These are phyloP conservation scores for Xiphias gladius DNA, from an alignment of 2,113 vertebrate genomes.

Conservation along the genomic window DNA sequence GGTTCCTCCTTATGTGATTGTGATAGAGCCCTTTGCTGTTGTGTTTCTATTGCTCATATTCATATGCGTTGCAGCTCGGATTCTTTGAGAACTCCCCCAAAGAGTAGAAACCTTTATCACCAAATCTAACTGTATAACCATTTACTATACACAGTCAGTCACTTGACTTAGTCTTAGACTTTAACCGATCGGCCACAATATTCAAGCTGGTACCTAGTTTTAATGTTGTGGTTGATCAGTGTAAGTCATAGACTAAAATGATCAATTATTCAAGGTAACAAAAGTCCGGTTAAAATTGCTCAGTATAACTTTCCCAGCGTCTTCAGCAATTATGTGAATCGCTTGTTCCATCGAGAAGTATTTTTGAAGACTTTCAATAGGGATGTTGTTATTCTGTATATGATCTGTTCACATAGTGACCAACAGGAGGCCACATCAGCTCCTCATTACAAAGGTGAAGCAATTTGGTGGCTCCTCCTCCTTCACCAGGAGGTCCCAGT, in stretches of 20 bases:
- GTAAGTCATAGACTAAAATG: no score
- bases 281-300: not conserved
- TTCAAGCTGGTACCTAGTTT: no score
- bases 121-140: not conserved
- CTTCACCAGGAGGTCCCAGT: constrained; percentile 91
- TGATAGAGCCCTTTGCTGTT: no score
- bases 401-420: constrained; percentile 84
- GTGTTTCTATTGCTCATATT: no score
- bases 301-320: not conserved
- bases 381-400: not conserved
- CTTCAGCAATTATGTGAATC: not conserved
- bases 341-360: not conserved
- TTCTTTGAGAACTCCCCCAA: no score
- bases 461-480: constrained; percentile 88
- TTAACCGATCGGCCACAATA: no score
- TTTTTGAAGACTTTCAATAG: not conserved
- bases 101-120: not conserved
- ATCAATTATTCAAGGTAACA: no score
- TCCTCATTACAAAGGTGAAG: constrained; percentile 94
- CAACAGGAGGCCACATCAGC: constrained; percentile 91
- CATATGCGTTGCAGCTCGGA: no score
- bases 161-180: not conserved
- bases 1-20: no score
- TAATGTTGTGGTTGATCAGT: no score
- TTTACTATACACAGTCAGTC: not conserved